Conservation (phyloP, 2,797 vertebrate species). For the Scolopax bukidnonensis region DNA sequence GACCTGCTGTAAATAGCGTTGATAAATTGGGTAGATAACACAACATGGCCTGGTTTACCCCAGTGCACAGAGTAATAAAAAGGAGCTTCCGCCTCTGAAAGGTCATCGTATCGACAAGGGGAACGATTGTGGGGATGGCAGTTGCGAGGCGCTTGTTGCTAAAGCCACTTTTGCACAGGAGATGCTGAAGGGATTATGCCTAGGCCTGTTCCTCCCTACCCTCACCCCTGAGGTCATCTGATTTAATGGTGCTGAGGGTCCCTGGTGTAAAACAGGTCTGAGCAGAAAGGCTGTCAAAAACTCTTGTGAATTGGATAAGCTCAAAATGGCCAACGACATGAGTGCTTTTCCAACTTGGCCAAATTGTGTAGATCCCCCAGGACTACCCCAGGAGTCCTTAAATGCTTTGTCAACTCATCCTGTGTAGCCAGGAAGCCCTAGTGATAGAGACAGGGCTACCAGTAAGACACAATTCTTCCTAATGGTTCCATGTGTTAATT, state of each 20-base stretch:
- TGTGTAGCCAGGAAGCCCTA: not conserved
- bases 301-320: not conserved
- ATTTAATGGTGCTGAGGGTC: not conserved
- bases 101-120: constrained; percentile 68
- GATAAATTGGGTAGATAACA: constrained; percentile 77
- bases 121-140: not conserved
- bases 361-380: rapidly evolving
- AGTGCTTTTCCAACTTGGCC: not conserved
- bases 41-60: constrained; percentile 60
- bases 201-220: not conserved
- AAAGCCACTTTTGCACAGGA: constrained; percentile 13
- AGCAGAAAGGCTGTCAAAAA: not conserved
- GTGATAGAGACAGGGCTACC: not conserved
- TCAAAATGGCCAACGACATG: rapidly evolving
- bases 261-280: not conserved
- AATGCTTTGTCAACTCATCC: not conserved
- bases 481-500: not conserved
- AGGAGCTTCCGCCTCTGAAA: constrained; percentile 64
- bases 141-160: not conserved
- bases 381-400: not conserved
- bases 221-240: not conserved
- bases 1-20: constrained; percentile 69
- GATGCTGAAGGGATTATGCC: constrained; percentile 6
- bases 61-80: constrained; percentile 66
- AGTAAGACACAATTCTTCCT: not conserved